A percentile compares a stretch with the other conserved stretches of the same genome.
Evolutionary conservation across 2,888 invertebrate genomes (phyloP).

Genomic region (Dasysyrphus albostriatus): DNA sequence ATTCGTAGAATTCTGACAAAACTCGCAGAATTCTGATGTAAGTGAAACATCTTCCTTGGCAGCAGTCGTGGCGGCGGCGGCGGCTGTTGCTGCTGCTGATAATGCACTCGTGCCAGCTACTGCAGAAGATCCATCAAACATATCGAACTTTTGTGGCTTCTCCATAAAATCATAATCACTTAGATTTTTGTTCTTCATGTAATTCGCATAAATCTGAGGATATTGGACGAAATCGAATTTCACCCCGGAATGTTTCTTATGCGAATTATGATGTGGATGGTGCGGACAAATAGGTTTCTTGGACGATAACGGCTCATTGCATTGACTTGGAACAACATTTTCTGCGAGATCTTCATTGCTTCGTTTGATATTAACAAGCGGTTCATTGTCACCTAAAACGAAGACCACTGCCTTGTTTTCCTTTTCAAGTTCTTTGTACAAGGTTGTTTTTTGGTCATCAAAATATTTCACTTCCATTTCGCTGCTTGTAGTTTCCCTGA

Average conservation of each 20-base stretch:
- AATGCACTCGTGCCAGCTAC: constrained; percentile 56
- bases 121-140: constrained; percentile 41
- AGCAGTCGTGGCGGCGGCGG: constrained; percentile 57
- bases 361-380: constrained; percentile 87
- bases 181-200: constrained; percentile 90
- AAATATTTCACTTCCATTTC: constrained; percentile 79
- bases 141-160: constrained; percentile 80
- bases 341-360: constrained; percentile 82
- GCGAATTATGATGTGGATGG: constrained; percentile 80
- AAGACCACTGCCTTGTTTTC: constrained; percentile 86
- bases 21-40: constrained; percentile 84
- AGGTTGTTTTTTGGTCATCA: constrained; percentile 56
- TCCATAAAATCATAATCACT: constrained; percentile 83
- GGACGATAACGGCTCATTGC: background rate
- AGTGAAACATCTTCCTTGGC: constrained; percentile 71
- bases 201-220: constrained; percentile 90
- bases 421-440: constrained; percentile 48
- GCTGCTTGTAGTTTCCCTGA: constrained; percentile 81
- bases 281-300: constrained; percentile 78
- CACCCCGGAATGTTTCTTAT: constrained; percentile 88
- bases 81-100: constrained; percentile 63
- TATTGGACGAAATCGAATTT: constrained; percentile 90
- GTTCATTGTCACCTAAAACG: constrained; percentile 89
- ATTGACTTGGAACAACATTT: constrained; percentile 21
- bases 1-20: constrained; percentile 84